A percentile compares a stretch with the other conserved stretches of the same genome.
Conservation (phyloP, 2,113 vertebrate species). For the Felis chaus region DNA sequence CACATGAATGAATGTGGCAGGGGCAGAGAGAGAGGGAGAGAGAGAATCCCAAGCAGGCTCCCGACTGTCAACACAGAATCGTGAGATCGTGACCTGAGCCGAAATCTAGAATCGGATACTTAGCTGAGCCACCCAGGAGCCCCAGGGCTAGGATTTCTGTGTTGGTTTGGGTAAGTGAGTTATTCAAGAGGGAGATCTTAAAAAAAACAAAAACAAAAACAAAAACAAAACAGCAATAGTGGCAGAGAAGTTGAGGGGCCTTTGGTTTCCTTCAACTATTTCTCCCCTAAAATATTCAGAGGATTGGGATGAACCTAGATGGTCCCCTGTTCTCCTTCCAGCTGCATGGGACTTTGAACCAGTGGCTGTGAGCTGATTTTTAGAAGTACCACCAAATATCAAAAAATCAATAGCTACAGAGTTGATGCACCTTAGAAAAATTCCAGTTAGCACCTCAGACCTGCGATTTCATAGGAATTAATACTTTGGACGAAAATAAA, state of each 20-base stretch:
- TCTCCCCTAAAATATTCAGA: not conserved
- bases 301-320: too few species aligned
- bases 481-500: not conserved
- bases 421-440: not conserved
- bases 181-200: not conserved
- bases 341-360: not conserved
- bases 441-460: not conserved
- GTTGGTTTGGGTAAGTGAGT: not conserved
- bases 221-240: not conserved
- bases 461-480: not conserved
- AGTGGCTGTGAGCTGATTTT: not conserved
- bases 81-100: too few species aligned
- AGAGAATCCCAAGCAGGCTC: too few species aligned
- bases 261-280: not conserved
- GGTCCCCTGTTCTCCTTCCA: not conserved
- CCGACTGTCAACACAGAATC: too few species aligned
- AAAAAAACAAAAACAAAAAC: not conserved
- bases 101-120: too few species aligned
- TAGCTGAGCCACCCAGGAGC: too few species aligned
- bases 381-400: not conserved
- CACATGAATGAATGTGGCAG: too few species aligned
- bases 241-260: not conserved
- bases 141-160: too few species aligned
- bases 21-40: too few species aligned
- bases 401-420: not conserved